Conservation (phyloP, 1,140 invertebrate species). For the Cyclargus thomasi region DNA sequence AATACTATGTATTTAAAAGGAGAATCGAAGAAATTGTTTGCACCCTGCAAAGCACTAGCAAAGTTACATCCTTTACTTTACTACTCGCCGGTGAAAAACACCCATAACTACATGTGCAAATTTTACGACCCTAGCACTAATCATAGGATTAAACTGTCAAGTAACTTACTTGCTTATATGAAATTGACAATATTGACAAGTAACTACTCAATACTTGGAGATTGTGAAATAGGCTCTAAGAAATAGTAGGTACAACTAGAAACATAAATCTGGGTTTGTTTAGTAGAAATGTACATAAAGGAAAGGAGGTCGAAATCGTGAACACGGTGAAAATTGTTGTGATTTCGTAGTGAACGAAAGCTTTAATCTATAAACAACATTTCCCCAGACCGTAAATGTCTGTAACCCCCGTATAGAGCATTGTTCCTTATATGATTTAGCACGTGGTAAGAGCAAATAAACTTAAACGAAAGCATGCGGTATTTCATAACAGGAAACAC, state of each 20-base stretch:
- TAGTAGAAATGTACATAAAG: background rate
- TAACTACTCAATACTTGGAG: too few species aligned
- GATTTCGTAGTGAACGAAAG: background rate
- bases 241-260: background rate
- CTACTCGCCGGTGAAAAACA: too few species aligned
- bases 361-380: background rate
- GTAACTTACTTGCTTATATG: too few species aligned
- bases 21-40: too few species aligned
- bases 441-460: background rate
- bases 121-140: too few species aligned
- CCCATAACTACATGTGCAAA: too few species aligned
- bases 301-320: background rate
- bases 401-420: background rate
- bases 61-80: too few species aligned
- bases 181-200: too few species aligned
- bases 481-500: conserved; percentile 37
- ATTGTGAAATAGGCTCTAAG: too few species aligned
- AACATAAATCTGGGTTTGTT: background rate
- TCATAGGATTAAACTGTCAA: too few species aligned
- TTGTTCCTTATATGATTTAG: background rate
- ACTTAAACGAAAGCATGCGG: conserved; percentile 21
- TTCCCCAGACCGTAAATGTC: background rate
- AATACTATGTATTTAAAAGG: too few species aligned
- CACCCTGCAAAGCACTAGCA: too few species aligned
- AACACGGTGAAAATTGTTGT: background rate